A percentile compares a stretch with the other conserved stretches of the same genome.
Conservation (phyloP, 2,888 invertebrate species). For the Chaitophorus viminalis region DNA sequence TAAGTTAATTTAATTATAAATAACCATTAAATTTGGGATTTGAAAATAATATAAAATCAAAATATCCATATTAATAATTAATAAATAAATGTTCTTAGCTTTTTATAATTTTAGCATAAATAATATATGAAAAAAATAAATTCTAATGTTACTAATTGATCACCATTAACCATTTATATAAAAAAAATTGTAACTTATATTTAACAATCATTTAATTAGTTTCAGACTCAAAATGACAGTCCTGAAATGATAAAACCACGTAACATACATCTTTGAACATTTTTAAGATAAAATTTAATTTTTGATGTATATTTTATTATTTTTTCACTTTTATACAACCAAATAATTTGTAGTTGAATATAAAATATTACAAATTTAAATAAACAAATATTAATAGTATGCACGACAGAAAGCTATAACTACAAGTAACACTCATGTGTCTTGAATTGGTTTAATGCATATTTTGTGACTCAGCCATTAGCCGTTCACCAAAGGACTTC, state of each 20-base stretch:
- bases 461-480: conserved; percentile 80
- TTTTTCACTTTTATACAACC: conserved; percentile 37
- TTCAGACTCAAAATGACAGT: conserved; percentile 26
- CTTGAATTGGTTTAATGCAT: conserved; percentile 63
- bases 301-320: conserved; percentile 22
- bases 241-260: conserved; percentile 24
- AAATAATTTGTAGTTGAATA: conserved; percentile 7
- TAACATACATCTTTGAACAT: conserved; percentile 22
- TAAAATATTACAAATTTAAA: conserved; percentile 44
- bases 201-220: conserved; percentile 23
- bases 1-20: conserved; percentile 21
- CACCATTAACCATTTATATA: background rate
- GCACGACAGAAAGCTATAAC: conserved; percentile 45
- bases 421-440: conserved; percentile 19
- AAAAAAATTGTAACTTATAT: background rate
- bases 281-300: background rate
- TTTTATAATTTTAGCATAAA: too few species aligned
- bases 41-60: too few species aligned
- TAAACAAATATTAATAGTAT: conserved; percentile 36
- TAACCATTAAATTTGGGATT: too few species aligned
- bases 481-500: conserved; percentile 84
- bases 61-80: background rate
- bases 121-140: background rate
- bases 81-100: background rate
- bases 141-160: background rate